These are phyloP conservation scores for Palythoa caribaeorum DNA, from an alignment of 92 coral and sea anemone species.

Conservation along the genomic window DNA sequence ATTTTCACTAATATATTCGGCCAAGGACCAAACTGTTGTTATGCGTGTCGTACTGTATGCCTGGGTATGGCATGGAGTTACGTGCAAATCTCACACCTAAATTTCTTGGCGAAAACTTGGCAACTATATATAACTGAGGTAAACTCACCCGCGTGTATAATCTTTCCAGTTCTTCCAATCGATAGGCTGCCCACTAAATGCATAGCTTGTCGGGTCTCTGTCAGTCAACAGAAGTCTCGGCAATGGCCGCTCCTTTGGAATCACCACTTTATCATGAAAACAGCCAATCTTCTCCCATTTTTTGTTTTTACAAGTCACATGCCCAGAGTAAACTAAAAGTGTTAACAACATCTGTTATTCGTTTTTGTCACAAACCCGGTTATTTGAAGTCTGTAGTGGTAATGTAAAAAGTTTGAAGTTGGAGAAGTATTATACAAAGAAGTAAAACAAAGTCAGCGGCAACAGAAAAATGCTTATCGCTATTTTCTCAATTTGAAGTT, in stretches of 20 bases:
- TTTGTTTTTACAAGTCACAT: slow-evolving; percentile 15
- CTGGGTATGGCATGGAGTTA: no score
- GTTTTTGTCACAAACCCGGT: background rate
- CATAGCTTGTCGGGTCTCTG: slow-evolving; percentile 40
- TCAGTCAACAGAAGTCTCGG: slow-evolving; percentile 32
- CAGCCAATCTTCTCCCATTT: slow-evolving; percentile 42
- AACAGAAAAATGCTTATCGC: no score
- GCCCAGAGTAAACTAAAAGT: slow-evolving; percentile 20
- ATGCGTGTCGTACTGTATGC: no score
- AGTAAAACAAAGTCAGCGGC: no score
- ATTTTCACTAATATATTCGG: no score
- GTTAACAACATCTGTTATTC: background rate
- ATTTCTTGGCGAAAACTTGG: background rate
- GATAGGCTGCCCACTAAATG: slow-evolving; percentile 17
- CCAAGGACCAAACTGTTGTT: no score
- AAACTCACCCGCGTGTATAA: slow-evolving; percentile 1
- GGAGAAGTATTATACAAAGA: background rate
- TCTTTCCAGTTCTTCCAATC: slow-evolving; percentile 40
- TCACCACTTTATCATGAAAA: slow-evolving; percentile 22
- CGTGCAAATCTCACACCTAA: background rate
- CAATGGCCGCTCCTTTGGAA: slow-evolving; percentile 28
- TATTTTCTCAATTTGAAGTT: no score
- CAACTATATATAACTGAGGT: background rate
- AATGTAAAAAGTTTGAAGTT: background rate
- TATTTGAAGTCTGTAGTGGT: background rate